Base-by-base conservation (phyloP, 2,888 invertebrate species). In the Asteroscopus sphinx region DNA sequence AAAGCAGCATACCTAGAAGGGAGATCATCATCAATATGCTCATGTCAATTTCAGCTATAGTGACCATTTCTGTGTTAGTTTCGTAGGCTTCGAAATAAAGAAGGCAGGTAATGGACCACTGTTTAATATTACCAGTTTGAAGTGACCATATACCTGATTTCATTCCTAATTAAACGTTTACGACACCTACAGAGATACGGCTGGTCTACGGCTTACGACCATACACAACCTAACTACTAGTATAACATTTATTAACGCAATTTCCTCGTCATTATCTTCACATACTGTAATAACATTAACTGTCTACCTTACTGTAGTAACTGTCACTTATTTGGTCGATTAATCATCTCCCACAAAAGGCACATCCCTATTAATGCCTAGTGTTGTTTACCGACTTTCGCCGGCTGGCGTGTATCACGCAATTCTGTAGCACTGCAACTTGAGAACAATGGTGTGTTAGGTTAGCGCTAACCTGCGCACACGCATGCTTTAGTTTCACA, bases 321-420 rank as follows among this genome's bases (percentile, higher is more conserved):
- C 62, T 58, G 58, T 62, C 62, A 68, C 51, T 56, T 51, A 51
- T 62, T 62, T 52, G 17, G 13, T 53, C 64, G 41, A 68, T 67
- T 68, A 49, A 67, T 68, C 64, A 46, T 49, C 16, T 28, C 25
- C 15, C 72, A 75, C 77, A 64, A 63, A n/a, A 73, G 60, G 58
- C 42, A 73, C 80, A 79, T 77, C 68, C 65, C 79, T 80, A 76
- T 74, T 83, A 82, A 85, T 78, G 79, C 74, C 68, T 72, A 60
- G 75, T 63, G 74, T 82, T 76, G 81, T 85, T 82, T 84, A 77
- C 79, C 74, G 73, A 86, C 87, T 88, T 87, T 88, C 85, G 79
- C 85, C 71, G 73, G 68, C 69, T 79, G 42, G 73, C 72, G 66
- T 80, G 77, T 81, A 65, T 70, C 84, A 85, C 81, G 87, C 83